Conservation (phyloP, 2,888 invertebrate species). For the Drosophila meridionalis region DNA sequence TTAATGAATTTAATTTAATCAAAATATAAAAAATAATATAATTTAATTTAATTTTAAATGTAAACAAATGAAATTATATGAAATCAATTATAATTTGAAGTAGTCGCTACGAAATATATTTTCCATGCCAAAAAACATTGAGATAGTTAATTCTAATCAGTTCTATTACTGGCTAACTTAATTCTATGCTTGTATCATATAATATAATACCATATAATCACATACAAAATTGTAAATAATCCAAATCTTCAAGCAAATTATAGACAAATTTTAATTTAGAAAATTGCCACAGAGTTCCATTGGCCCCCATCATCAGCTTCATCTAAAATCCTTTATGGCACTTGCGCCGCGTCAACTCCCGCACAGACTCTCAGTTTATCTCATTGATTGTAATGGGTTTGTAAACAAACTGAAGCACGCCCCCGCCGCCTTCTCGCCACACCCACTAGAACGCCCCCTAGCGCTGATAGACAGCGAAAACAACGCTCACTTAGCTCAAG, state of each 20-base stretch:
- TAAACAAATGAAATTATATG: no score
- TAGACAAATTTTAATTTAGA: background rate
- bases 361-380: conserved; percentile 16
- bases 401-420: conserved; percentile 37
- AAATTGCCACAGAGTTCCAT: background rate
- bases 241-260: background rate
- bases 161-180: no score
- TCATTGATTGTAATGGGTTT: conserved; percentile 38
- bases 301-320: background rate
- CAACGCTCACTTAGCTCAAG: conserved; percentile 49
- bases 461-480: conserved; percentile 7
- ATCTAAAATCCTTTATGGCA: conserved; percentile 15
- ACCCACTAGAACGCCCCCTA: background rate
- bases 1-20: no score
- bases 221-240: background rate
- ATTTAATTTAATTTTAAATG: no score
- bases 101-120: no score
- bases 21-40: no score
- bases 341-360: conserved; percentile 3
- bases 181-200: no score
- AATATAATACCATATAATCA: no score
- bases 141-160: no score
- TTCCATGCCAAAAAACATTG: no score
- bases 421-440: background rate
- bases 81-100: no score